A percentile compares a stretch with the other conserved stretches of the same genome.
These are phyloP conservation scores for Antechinus stuartii DNA, from an alignment of 2,113 vertebrate genomes.

Conservation along the genomic window DNA sequence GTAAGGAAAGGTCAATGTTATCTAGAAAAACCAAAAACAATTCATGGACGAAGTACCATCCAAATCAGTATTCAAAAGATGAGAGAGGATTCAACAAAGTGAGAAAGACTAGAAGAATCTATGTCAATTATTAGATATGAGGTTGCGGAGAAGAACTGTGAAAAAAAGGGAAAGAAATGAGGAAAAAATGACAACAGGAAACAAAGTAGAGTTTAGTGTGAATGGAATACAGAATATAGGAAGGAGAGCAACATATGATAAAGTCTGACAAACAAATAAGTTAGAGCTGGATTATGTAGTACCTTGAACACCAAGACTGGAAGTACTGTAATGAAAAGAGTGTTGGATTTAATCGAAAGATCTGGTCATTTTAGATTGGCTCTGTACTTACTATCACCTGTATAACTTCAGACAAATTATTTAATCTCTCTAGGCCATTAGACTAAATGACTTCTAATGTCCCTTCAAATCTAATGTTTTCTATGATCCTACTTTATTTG, in stretches of 20 bases:
- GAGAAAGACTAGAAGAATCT: background rate
- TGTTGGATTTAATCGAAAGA: background rate
- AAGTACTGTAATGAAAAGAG: background rate
- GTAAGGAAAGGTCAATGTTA: background rate
- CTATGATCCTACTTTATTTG: background rate
- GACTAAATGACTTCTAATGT: background rate
- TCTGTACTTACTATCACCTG: background rate
- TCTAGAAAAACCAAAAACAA: background rate
- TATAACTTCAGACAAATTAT: background rate
- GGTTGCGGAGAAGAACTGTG: too few species aligned
- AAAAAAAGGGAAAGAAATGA: background rate
- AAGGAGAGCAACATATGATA: background rate
- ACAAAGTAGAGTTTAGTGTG: background rate
- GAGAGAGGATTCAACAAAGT: background rate
- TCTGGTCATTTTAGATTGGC: background rate
- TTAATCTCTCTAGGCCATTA: background rate
- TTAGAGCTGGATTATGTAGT: too few species aligned
- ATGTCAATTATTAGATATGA: background rate
- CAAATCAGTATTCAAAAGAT: background rate
- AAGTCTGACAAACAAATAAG: background rate
- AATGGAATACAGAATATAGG: background rate
- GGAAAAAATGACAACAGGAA: background rate
- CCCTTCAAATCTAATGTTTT: background rate
- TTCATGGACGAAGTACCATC: background rate
- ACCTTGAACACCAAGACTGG: background rate